Percentiles rank a stretch among this genome's conserved stretches.
These are phyloP conservation scores for Caenorhabditis wallacei DNA, from an alignment of 2,888 invertebrate genomes.

Conservation along the genomic window DNA sequence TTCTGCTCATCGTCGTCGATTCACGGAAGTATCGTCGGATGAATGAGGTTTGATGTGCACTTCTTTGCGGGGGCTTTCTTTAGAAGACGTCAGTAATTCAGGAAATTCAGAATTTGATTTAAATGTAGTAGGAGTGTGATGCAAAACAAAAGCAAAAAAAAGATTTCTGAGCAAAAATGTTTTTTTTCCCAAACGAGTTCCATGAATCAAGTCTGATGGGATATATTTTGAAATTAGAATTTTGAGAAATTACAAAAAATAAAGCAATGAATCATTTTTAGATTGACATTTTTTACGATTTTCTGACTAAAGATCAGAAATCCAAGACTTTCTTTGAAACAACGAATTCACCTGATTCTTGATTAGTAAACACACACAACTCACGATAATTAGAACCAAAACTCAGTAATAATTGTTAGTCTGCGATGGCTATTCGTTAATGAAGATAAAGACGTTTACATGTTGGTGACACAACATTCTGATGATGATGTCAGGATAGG, in stretches of 20 bases:
- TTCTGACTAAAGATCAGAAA: no score
- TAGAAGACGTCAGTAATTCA: conserved; percentile 8
- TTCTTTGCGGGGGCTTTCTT: background rate
- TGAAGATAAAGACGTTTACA: background rate
- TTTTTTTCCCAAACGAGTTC: background rate
- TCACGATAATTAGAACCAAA: no score
- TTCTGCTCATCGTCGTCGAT: conserved; percentile 18
- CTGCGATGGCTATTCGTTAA: no score
- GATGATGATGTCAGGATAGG: conserved; percentile 34
- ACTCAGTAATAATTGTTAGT: no score
- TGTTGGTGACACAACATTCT: conserved; percentile 1
- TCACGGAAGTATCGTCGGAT: conserved; percentile 57
- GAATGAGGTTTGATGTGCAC: conserved; percentile 64
- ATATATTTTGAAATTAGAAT: background rate
- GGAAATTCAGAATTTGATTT: conserved; percentile 19
- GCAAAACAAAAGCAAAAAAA: conserved; percentile 30
- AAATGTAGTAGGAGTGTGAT: background rate
- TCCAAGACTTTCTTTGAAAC: no score
- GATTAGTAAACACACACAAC: no score
- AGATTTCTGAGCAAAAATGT: conserved; percentile 3
- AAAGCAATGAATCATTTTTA: no score
- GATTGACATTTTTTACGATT: no score
- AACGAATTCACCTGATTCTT: no score
- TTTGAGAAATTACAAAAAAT: no score
- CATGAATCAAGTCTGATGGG: background rate